Percentiles rank a stretch among this genome's conserved stretches.
Evolutionary conservation across 1,140 invertebrate species (phyloP).

Genomic region (Macrostomum lignano): DNA sequence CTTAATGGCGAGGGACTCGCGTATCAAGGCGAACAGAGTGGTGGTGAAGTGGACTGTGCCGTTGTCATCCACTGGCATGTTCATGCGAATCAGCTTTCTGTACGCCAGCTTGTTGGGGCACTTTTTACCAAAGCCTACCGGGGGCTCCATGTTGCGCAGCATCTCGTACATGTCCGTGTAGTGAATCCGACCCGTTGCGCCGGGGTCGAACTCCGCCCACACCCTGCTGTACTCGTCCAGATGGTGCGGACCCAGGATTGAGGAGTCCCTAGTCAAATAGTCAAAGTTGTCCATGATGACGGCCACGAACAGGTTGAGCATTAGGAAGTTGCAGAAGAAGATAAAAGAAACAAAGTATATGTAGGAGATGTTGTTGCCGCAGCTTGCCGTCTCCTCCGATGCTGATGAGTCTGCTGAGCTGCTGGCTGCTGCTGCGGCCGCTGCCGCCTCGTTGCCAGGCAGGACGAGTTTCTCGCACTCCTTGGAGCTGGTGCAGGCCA

Average conservation of each 20-base stretch:
- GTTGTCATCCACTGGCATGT: slow-evolving; percentile 83
- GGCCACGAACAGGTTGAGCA: slow-evolving; percentile 98
- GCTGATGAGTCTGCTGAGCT: no score
- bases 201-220: slow-evolving; percentile 98
- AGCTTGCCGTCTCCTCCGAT: slow-evolving; percentile 27
- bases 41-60: slow-evolving; percentile 93
- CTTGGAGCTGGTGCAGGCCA: slow-evolving; percentile 29
- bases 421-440: no score
- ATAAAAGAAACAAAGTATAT: slow-evolving; percentile 97
- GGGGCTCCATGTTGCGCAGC: slow-evolving; percentile 97
- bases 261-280: slow-evolving; percentile 90
- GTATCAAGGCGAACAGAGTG: slow-evolving; percentile 83
- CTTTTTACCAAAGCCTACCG: slow-evolving; percentile 95
- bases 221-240: slow-evolving; percentile 94
- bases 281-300: slow-evolving; percentile 99
- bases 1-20: slow-evolving; percentile 93
- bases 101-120: slow-evolving; percentile 94
- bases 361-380: slow-evolving; percentile 80
- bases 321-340: slow-evolving; percentile 97
- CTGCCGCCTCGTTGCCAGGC: no score
- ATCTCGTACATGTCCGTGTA: slow-evolving; percentile 99
- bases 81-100: slow-evolving; percentile 96
- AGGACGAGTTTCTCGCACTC: slow-evolving; percentile 26
- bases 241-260: slow-evolving; percentile 94
- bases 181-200: slow-evolving; percentile 89